Conservation (phyloP, 2,113 vertebrate species). For the Rhea pennata region DNA sequence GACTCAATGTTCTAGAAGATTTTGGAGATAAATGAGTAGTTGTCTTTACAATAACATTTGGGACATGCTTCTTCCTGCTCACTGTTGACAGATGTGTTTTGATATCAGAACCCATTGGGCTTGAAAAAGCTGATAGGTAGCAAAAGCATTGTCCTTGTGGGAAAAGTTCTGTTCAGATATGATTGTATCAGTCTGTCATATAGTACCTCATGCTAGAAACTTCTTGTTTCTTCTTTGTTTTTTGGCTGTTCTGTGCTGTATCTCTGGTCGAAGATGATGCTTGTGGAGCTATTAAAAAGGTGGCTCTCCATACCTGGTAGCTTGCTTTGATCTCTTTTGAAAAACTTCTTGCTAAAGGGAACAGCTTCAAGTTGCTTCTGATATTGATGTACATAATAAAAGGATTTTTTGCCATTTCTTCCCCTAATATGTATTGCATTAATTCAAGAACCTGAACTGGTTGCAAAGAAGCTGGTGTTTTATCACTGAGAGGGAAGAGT, state of each 20-base stretch:
- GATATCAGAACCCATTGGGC: not conserved
- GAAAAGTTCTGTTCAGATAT: not conserved
- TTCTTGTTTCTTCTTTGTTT: not conserved
- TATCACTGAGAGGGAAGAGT: not conserved
- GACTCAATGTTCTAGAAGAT: not conserved
- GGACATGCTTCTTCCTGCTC: not conserved
- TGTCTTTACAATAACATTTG: not conserved
- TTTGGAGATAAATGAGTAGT: not conserved
- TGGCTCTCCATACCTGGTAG: not conserved
- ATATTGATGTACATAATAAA: not conserved
- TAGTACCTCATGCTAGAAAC: not conserved
- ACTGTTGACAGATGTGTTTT: not conserved
- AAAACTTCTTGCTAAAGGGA: not conserved
- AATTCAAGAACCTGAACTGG: not conserved
- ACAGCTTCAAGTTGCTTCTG: not conserved
- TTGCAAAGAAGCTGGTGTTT: not conserved
- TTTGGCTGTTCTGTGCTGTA: not conserved
- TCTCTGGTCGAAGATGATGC: not conserved
- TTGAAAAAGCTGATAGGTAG: not conserved
- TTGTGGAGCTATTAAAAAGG: not conserved
- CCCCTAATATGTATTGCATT: not conserved
- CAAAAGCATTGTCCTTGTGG: not conserved
- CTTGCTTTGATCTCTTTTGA: not conserved
- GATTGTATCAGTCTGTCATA: not conserved
- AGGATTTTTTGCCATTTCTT: not conserved